phyloP scores from a whole-genome alignment of 1,140 invertebrate genomes.

The Idris sp. region DNA sequence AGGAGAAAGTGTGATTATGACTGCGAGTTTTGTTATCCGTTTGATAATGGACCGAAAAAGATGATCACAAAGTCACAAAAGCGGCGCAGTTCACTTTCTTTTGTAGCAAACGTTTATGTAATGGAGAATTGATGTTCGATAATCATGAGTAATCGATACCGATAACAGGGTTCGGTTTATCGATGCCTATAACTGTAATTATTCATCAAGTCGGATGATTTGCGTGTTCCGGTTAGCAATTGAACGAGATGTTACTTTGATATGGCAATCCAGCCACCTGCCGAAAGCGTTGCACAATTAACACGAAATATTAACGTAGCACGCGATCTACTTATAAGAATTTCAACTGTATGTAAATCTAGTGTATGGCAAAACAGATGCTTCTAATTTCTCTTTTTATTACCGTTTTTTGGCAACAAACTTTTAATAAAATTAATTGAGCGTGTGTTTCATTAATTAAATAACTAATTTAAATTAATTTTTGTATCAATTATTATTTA shows the following conservation, averaged over 20 bases:
- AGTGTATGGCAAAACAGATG: constrained; percentile 28
- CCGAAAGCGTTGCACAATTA: constrained; percentile 60
- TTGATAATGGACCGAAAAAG: constrained; percentile 34
- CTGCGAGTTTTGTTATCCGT: constrained; percentile 16
- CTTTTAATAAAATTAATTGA: constrained; percentile 11
- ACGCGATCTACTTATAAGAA: constrained; percentile 58
- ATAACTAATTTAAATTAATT: too few relatives aligned
- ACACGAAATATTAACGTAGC: constrained; percentile 62
- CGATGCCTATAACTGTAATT: constrained; percentile 58
- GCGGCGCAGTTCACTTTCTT: constrained; percentile 8
- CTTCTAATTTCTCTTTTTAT: constrained; percentile 12
- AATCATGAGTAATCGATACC: constrained; percentile 61
- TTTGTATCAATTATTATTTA: too few relatives aligned
- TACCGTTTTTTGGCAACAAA: constrained; percentile 4
- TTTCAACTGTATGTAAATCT: constrained; percentile 57
- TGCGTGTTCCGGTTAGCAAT: constrained; percentile 58
- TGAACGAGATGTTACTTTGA: constrained; percentile 58
- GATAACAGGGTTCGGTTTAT: constrained; percentile 43
- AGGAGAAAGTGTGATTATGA: constrained; percentile 6
- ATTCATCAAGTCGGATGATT: constrained; percentile 61
- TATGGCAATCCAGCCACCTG: constrained; percentile 55
- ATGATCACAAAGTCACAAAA: constrained; percentile 22
- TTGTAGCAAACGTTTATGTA: constrained; percentile 41
- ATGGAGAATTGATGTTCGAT: constrained; percentile 59
- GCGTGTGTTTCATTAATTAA: too few relatives aligned